Percentiles rank a stretch among this genome's conserved stretches.
Evolutionary conservation across 2,888 invertebrate genomes (phyloP).

Genomic region (Baccha elongata): DNA sequence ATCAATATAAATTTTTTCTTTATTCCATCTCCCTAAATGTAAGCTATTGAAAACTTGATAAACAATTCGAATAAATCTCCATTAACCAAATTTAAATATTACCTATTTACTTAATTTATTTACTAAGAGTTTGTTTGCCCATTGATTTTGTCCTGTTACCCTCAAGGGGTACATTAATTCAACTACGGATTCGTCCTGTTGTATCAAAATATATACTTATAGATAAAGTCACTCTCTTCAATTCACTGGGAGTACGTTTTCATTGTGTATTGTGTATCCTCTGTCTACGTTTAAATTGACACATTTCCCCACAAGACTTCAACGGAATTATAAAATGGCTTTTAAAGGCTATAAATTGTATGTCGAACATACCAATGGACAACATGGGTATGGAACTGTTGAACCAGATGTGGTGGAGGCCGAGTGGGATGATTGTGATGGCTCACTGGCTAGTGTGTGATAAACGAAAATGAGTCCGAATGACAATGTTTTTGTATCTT

Average conservation of each 20-base stretch:
- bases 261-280: conserved; percentile 2
- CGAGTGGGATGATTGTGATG: not conserved
- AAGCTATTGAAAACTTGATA: too few species aligned
- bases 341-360: conserved; percentile 55
- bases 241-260: conserved; percentile 14
- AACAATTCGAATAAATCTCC: not conserved
- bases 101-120: conserved; percentile 10
- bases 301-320: conserved; percentile 56
- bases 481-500: conserved; percentile 56
- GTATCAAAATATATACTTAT: not conserved
- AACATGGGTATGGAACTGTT: conserved; percentile 23
- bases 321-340: conserved; percentile 62
- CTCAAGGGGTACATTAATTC: not conserved
- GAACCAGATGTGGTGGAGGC: conserved; percentile 37
- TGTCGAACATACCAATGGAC: conserved; percentile 14
- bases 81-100: conserved; percentile 9
- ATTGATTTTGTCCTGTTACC: conserved; percentile 12
- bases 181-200: not conserved
- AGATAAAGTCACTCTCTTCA: not conserved
- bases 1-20: too few species aligned
- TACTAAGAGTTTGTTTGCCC: not conserved
- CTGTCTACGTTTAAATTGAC: conserved; percentile 40
- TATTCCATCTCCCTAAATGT: too few species aligned
- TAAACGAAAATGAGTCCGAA: conserved; percentile 52
- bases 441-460: conserved; percentile 34